phyloP scores from a whole-genome alignment of 2,888 invertebrate genomes.

The Drosophila percnosoma region DNA sequence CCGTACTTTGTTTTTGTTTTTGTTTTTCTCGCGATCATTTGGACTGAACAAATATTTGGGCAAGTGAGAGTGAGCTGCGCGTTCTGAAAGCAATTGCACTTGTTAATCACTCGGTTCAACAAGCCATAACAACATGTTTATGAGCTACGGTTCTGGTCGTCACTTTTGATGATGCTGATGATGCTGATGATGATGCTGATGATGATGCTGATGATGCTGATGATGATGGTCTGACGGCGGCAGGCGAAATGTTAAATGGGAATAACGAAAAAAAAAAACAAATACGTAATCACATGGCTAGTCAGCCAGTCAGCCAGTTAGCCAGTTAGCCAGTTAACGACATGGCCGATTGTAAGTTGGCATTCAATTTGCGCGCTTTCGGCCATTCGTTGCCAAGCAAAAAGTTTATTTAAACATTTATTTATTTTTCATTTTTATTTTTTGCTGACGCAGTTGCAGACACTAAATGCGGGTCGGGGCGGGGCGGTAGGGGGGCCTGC shows the following conservation, averaged over 20 bases:
- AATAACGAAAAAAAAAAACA: not conserved
- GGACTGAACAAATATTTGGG: constrained; percentile 32
- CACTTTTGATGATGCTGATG: not conserved
- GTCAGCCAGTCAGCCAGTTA: constrained; percentile 2
- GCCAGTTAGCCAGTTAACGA: constrained; percentile 9
- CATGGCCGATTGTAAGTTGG: constrained; percentile 50
- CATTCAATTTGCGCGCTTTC: constrained; percentile 14
- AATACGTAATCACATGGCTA: constrained; percentile 13
- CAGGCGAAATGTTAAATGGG: constrained; percentile 26
- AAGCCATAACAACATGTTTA: not conserved
- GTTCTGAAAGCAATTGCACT: constrained; percentile 5
- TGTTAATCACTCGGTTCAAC: constrained; percentile 21
- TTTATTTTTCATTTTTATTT: not conserved
- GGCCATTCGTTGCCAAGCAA: constrained; percentile 59
- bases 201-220: too few species aligned
- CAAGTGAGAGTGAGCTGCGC: constrained; percentile 17
- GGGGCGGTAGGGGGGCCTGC: not conserved
- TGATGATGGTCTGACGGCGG: not conserved
- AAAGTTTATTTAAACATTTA: constrained; percentile 33
- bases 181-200: not conserved
- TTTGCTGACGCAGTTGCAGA: constrained; percentile 54
- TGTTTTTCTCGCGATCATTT: not conserved
- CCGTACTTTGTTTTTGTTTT: not conserved
- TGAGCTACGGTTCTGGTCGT: not conserved
- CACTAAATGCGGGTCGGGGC: constrained; percentile 16